These are phyloP conservation scores for Acholoe squamosa DNA, from an alignment of 2,888 invertebrate genomes.

Conservation along the genomic window DNA sequence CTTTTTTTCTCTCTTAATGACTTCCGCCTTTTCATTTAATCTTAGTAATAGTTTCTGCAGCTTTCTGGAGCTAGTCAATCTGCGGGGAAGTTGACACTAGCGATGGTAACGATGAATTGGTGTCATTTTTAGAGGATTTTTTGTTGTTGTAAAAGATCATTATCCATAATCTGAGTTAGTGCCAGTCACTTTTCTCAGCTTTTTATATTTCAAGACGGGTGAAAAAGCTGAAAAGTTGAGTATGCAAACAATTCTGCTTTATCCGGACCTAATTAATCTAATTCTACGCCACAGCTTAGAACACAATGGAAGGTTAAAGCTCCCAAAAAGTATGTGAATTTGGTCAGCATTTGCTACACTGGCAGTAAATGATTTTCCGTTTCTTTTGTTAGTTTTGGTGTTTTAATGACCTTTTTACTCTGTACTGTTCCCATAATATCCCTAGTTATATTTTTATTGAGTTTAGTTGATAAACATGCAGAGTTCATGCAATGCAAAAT, in stretches of 20 bases:
- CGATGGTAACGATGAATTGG: neutral
- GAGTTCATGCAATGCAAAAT: too few species aligned
- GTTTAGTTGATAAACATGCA: too few species aligned
- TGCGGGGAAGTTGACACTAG: neutral
- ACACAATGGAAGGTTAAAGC: neutral
- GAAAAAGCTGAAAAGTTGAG: neutral
- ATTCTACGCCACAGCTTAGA: neutral
- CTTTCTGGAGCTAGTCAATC: neutral
- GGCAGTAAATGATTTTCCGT: too few species aligned
- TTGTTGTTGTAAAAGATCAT: conserved; percentile 12
- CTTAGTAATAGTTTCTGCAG: neutral
- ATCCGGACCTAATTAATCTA: conserved; percentile 17
- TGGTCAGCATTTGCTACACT: too few species aligned
- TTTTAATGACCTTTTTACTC: too few species aligned
- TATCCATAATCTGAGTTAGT: neutral
- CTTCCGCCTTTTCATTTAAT: neutral
- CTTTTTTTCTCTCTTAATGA: neutral
- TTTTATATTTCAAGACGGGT: neutral
- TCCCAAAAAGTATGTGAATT: too few species aligned
- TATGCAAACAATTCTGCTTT: neutral
- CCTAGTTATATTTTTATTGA: too few species aligned
- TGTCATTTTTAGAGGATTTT: conserved; percentile 8
- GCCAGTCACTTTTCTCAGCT: conserved; percentile 31
- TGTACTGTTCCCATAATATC: too few species aligned
- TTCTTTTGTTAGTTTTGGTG: too few species aligned